Evolutionary conservation across 2,797 vertebrate genomes (phyloP).

Genomic region (Peromyscus melanophrys): DNA sequence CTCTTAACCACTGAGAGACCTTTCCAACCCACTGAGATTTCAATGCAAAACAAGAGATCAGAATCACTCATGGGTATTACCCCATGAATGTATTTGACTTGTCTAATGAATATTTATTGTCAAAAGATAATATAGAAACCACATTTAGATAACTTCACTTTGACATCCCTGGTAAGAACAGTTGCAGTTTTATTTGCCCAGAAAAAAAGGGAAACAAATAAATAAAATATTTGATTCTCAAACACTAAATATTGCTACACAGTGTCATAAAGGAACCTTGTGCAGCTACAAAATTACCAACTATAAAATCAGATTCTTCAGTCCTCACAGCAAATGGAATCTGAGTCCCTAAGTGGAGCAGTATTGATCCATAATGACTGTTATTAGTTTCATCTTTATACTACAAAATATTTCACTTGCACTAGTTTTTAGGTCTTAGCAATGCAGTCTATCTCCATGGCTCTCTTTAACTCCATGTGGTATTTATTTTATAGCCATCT

Average conservation of each 20-base stretch:
- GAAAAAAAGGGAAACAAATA: conserved; percentile 75
- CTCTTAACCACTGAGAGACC: background rate
- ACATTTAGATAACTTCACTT: background rate
- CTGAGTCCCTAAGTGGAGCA: conserved; percentile 64
- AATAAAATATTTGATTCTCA: conserved; percentile 72
- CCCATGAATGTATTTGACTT: background rate
- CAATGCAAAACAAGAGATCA: background rate
- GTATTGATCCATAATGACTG: conserved; percentile 74
- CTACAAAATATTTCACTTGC: conserved; percentile 78
- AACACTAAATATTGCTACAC: conserved; percentile 72
- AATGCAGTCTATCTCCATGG: conserved; percentile 71
- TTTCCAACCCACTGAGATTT: background rate
- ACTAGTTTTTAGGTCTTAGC: conserved; percentile 72
- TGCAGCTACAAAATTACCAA: conserved; percentile 75
- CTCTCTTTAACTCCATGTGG: conserved; percentile 75
- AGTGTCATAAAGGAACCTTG: conserved; percentile 67
- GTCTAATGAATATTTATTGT: background rate
- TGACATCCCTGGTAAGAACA: conserved; percentile 12
- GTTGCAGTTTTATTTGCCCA: conserved; percentile 41
- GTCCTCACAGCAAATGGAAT: conserved; percentile 75
- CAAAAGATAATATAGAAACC: conserved; percentile 34
- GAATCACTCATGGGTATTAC: background rate
- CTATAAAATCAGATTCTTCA: conserved; percentile 79
- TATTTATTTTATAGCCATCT: conserved; percentile 78
- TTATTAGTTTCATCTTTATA: conserved; percentile 83